A percentile compares a stretch with the other conserved stretches of the same genome.
Evolutionary conservation across 2,888 invertebrate genomes (phyloP).

Genomic region (Parapristionchus giblindavisi): DNA sequence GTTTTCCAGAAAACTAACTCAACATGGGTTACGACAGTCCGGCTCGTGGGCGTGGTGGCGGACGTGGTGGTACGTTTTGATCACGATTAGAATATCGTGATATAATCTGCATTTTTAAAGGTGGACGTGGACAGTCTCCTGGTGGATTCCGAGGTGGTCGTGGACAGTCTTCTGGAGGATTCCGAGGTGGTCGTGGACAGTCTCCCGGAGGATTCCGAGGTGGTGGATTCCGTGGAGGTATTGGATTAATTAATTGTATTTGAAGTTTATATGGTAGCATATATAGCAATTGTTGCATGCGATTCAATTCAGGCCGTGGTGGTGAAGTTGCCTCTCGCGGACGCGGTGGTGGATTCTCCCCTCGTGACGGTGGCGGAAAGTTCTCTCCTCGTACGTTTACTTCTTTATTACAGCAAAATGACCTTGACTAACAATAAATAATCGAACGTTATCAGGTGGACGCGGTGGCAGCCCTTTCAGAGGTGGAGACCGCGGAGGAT

Average conservation of each 20-base stretch:
- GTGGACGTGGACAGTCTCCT: constrained; percentile 35
- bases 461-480: constrained; percentile 24
- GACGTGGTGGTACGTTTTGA: constrained; percentile 38
- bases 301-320: constrained; percentile 27
- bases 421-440: background rate
- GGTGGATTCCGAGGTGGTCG: constrained; percentile 37
- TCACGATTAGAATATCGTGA: constrained; percentile 9
- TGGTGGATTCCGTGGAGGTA: constrained; percentile 32
- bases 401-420: background rate
- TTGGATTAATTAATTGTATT: background rate
- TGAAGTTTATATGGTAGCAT: background rate
- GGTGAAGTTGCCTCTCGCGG: constrained; percentile 42
- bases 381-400: constrained; percentile 32
- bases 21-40: constrained; percentile 56
- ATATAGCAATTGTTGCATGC: background rate
- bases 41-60: constrained; percentile 44
- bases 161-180: constrained; percentile 35
- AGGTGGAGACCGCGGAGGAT: background rate
- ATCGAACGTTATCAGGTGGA: background rate
- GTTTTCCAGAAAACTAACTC: background rate
- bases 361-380: constrained; percentile 42
- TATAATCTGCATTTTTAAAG: constrained; percentile 2
- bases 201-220: background rate
- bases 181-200: constrained; percentile 30
- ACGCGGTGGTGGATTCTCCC: constrained; percentile 37